Base-by-base conservation (phyloP, 2,888 invertebrate genomes). In the Periphyllus acericola region DNA sequence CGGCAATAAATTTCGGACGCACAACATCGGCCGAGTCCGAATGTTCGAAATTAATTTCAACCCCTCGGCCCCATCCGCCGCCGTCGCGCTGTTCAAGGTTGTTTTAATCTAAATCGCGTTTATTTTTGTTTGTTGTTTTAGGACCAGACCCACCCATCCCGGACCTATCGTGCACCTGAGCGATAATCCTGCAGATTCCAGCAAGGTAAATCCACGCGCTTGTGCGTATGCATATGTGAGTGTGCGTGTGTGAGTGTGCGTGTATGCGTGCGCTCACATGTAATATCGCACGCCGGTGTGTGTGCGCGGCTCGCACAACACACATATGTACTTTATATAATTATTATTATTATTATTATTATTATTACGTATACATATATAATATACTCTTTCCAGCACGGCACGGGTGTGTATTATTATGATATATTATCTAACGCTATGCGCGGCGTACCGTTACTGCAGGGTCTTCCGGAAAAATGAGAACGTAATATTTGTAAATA, bases 181-280 rank as follows among this genome's bases (percentile, higher is more conserved):
- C 93, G 98, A 99, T 93, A 98, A 98, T 93, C 99, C 99, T 89
- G 93, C 96, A 91, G 99, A 99, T 93, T 94, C 97, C 90, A 98
- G 96, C 93, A 98, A 98, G 95, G 98, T 98, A 93, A 80, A 68
- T 66, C 34, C 25, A 8, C 9, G 17, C 25, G n/a, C 25, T 9
- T 25, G 3, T 21, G 34, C 40, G n/a, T n/a, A 29, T 1, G 40
- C 14, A 46, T n/a, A 46, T n/a, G n/a, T 29, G 46, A 29, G 6
- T 46, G 46, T 46, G 9, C 14, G 29, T 2, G n/a, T 19, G 29
- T 19, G 17, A 1, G 2, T 40, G 8, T 19, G 17, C 8, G 2
- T 40, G 8, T 60, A 25, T 60, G 21, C 25, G 11, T 25, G 46
- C 14, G 46, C 21, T 21, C 25, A 25, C 3, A 55, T 55, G 21